Percentiles rank a stretch among this genome's conserved stretches.
Evolutionary conservation across 2,888 invertebrate genomes (phyloP).

Genomic region (Aplocera efformata): DNA sequence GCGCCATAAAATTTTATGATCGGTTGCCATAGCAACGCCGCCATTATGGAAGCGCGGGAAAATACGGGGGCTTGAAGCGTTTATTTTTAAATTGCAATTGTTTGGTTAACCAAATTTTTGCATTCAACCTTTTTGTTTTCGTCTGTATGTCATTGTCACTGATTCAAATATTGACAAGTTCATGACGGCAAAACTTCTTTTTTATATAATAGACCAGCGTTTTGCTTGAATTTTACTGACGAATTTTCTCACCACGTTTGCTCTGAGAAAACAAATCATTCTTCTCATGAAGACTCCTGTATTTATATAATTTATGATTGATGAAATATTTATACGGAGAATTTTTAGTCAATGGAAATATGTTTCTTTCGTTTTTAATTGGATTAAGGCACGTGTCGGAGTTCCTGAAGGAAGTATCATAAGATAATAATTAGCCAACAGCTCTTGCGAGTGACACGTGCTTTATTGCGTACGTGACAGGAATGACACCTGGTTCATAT

Average conservation of each 20-base stretch:
- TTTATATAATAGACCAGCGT: no score
- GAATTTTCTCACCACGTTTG: no score
- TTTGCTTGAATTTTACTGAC: no score
- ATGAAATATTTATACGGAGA: no score
- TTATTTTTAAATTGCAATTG: conserved; percentile 26
- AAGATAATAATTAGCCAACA: conserved; percentile 17
- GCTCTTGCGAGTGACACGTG: conserved; percentile 18
- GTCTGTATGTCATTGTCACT: no score
- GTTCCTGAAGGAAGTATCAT: conserved; percentile 11
- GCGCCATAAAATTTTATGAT: conserved; percentile 74
- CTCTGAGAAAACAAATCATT: no score
- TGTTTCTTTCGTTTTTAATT: no score
- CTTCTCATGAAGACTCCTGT: no score
- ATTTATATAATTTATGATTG: no score
- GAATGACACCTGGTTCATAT: conserved; percentile 12
- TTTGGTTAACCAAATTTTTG: conserved; percentile 22
- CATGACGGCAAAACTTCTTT: no score
- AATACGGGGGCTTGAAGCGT: conserved; percentile 34
- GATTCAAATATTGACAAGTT: no score
- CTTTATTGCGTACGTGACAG: conserved; percentile 24
- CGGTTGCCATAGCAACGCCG: conserved; percentile 63
- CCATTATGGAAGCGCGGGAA: conserved; percentile 53
- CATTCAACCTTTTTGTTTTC: conserved; percentile 10
- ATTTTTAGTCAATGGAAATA: no score
- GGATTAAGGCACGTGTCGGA: conserved; percentile 4